Evolutionary conservation across 2,888 invertebrate genomes (phyloP), one percentile per base, ranked within the genome.

Genomic region (Epinotia demarniana): DNA sequence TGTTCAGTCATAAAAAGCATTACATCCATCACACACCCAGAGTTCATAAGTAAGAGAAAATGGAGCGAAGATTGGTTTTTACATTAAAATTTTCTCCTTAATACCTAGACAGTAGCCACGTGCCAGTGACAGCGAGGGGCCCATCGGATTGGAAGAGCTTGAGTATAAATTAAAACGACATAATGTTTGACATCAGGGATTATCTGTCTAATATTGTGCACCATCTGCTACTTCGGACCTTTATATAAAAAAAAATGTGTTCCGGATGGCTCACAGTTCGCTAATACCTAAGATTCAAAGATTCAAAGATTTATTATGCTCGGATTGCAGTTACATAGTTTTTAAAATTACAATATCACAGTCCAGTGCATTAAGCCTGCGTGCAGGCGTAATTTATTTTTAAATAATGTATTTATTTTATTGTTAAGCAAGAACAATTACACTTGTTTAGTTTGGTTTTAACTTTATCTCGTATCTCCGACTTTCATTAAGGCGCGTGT

Each of bases 41-140:
- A 19, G 18, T 53, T 19, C 39, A 55, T 49, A 66, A 53, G 39
- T 27, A 64, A 66, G 53, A 43, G 60, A 60, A 71, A 18, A 70
- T 60, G 66, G 19, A 64, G 27, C 49, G 57, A 55, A 77, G 76
- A 80, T 79, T 71, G 63, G 73, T 67, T 73, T 78, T 75, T 77
- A 72, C 39, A 76, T 75, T 79, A 72, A 77, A 81, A 78, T 82
- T 81, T 80, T 77, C 76, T 75, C 70, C 55, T 75, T 81, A 79
- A 81, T 80, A 78, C 71, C 77, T 77, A 66, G 75, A 78, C 78
- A 82, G 82, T 81, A 80, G 82, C 77, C 79, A 78, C 74, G 63
- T 79, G 81, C 78, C 80, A 77, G 77, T 81, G 84, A 82, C 84
- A 83, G 79, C 77, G 75, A 79, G 75, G 71, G 71, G 61, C 43